Percentiles rank a stretch among this genome's conserved stretches.
phyloP scores from a whole-genome alignment of 2,888 invertebrate species.

The Ganaspis brasiliensis region DNA sequence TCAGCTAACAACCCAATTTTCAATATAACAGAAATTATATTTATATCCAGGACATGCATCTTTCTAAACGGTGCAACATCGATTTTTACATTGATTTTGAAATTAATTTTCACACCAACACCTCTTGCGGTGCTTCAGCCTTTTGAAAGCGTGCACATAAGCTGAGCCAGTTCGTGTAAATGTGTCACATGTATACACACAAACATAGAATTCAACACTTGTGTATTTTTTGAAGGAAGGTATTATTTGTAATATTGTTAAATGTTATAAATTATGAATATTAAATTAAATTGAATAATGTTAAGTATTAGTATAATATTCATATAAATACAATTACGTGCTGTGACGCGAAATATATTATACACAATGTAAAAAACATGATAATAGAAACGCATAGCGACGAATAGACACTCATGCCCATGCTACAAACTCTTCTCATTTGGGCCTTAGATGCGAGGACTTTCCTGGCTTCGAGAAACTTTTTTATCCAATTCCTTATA shows the following conservation, averaged over 20 bases:
- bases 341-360: slow-evolving; percentile 50
- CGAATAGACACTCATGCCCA: slow-evolving; percentile 74
- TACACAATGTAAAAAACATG: background rate
- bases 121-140: background rate
- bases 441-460: slow-evolving; percentile 63
- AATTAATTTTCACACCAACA: slow-evolving; percentile 7
- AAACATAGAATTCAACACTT: slow-evolving; percentile 15
- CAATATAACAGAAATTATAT: background rate
- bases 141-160: slow-evolving; percentile 36
- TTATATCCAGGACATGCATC: slow-evolving; percentile 31
- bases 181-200: slow-evolving; percentile 14
- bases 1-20: slow-evolving; percentile 10
- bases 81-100: slow-evolving; percentile 3
- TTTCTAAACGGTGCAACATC: background rate
- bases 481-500: slow-evolving; percentile 27
- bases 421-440: slow-evolving; percentile 70
- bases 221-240: too few species aligned
- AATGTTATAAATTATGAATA: too few species aligned
- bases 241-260: too few species aligned
- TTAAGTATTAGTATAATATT: too few species aligned
- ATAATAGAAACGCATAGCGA: slow-evolving; percentile 57
- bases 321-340: slow-evolving; percentile 35
- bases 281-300: too few species aligned
- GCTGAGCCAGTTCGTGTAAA: slow-evolving; percentile 25
- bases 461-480: slow-evolving; percentile 62